phyloP scores from a whole-genome alignment of 2,113 vertebrate species.

The Astatotilapia flaviijosephi region DNA sequence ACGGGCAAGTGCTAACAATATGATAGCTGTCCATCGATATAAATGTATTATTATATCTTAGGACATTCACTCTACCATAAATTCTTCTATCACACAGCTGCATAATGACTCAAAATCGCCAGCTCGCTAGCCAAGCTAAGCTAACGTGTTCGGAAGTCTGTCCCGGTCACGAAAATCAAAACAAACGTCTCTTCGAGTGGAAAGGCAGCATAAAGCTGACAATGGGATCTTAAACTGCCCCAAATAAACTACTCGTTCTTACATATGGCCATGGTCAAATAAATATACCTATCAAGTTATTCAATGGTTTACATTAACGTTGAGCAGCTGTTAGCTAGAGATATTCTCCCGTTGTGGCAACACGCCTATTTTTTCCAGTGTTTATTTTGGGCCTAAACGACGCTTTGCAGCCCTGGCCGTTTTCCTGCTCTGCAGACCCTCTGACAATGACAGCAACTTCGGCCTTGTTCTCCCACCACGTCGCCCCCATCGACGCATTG shows the following conservation, averaged over 20 bases:
- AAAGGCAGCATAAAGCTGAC: not conserved
- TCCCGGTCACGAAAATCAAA: constrained; percentile 52
- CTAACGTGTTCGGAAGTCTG: constrained; percentile 35
- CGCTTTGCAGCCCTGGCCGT: constrained; percentile 24
- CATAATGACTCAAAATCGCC: not conserved
- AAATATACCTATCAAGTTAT: not conserved
- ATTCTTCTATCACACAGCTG: not conserved
- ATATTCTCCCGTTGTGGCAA: constrained; percentile 4
- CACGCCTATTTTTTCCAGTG: constrained; percentile 51
- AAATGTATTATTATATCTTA: fast-evolving
- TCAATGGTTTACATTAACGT: not conserved
- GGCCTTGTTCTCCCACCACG: constrained; percentile 28
- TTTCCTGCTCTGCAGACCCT: constrained; percentile 54
- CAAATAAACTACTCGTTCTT: not conserved
- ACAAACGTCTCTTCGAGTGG: constrained; percentile 39
- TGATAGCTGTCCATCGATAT: fast-evolving
- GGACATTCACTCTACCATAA: too few relatives aligned
- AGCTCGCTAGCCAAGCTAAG: constrained; percentile 32
- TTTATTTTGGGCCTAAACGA: constrained; percentile 36
- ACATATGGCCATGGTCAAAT: not conserved
- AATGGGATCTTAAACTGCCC: not conserved
- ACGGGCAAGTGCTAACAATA: not conserved
- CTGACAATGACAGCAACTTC: constrained; percentile 30
- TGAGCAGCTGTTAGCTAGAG: not conserved
- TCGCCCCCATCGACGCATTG: constrained; percentile 44